phyloP scores from a whole-genome alignment of 2,113 vertebrate species.

The Verasper variegatus region DNA sequence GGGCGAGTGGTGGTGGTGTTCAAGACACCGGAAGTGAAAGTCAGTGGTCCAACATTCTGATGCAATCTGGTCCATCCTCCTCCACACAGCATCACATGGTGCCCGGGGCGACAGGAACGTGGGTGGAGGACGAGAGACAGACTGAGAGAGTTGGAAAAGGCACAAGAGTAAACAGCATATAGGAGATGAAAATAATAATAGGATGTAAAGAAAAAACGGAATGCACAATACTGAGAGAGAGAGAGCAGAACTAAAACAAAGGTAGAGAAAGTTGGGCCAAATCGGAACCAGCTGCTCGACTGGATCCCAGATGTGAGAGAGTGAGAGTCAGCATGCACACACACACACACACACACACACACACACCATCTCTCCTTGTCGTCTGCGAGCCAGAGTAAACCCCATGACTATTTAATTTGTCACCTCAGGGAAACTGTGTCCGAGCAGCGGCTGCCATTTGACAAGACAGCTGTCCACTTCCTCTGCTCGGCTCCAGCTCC shows the following conservation, averaged over 20 bases:
- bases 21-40: constrained; percentile 26
- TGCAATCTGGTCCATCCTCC: constrained; percentile 22
- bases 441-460: neutral
- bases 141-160: neutral
- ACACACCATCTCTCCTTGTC: constrained; percentile 18
- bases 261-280: constrained; percentile 50
- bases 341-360: constrained; percentile 15
- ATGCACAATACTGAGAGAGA: constrained; percentile 17
- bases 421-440: constrained; percentile 43
- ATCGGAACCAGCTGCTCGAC: constrained; percentile 69
- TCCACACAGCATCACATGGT: constrained; percentile 30
- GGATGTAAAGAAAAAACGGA: constrained; percentile 25
- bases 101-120: constrained; percentile 27
- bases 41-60: constrained; percentile 23
- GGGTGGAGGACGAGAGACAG: constrained; percentile 34
- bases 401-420: constrained; percentile 53
- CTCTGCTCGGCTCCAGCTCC: neutral
- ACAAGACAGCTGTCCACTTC: constrained; percentile 40
- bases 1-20: neutral
- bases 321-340: constrained; percentile 20
- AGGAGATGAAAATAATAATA: constrained; percentile 18
- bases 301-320: constrained; percentile 67
- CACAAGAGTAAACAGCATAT: constrained; percentile 30
- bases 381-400: constrained; percentile 20
- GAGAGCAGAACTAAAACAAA: constrained; percentile 36